Evolutionary conservation across 2,888 invertebrate genomes (phyloP).

Genomic region (Drosophila ezoana): DNA sequence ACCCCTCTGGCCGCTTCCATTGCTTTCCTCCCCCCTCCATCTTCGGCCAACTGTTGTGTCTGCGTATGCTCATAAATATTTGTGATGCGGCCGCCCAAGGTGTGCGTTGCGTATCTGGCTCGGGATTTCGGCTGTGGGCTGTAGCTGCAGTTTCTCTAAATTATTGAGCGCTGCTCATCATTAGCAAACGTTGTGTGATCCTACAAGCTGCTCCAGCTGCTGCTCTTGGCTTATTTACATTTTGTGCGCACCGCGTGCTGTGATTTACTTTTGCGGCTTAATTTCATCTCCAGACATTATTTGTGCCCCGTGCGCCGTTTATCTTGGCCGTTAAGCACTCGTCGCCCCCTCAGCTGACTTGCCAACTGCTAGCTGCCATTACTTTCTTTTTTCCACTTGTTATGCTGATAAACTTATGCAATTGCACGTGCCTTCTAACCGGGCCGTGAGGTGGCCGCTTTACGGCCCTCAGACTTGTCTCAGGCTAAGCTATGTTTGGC

Average conservation of each 20-base stretch:
- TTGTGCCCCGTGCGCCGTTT: conserved; percentile 79
- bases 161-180: conserved; percentile 75
- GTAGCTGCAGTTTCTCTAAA: conserved; percentile 68
- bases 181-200: conserved; percentile 41
- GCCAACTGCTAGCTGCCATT: conserved; percentile 14
- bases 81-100: conserved; percentile 58
- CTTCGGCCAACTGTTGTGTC: conserved; percentile 43
- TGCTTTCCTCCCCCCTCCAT: conserved; percentile 19
- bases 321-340: conserved; percentile 77
- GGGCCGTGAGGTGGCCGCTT: conserved; percentile 68
- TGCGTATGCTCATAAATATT: conserved; percentile 71
- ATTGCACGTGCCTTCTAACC: conserved; percentile 73
- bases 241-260: conserved; percentile 80
- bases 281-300: conserved; percentile 84
- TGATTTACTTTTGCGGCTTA: conserved; percentile 84
- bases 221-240: conserved; percentile 78
- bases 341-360: conserved; percentile 42
- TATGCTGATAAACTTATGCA: conserved; percentile 76
- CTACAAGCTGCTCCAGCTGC: conserved; percentile 13
- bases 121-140: not conserved
- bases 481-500: conserved; percentile 39
- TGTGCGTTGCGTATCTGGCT: conserved; percentile 45
- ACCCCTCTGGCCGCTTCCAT: conserved; percentile 7
- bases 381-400: conserved; percentile 11
- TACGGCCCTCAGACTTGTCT: conserved; percentile 57